Evolutionary conservation across 2,797 vertebrate species (phyloP).

Genomic region (Sarcophilus harrisii): DNA sequence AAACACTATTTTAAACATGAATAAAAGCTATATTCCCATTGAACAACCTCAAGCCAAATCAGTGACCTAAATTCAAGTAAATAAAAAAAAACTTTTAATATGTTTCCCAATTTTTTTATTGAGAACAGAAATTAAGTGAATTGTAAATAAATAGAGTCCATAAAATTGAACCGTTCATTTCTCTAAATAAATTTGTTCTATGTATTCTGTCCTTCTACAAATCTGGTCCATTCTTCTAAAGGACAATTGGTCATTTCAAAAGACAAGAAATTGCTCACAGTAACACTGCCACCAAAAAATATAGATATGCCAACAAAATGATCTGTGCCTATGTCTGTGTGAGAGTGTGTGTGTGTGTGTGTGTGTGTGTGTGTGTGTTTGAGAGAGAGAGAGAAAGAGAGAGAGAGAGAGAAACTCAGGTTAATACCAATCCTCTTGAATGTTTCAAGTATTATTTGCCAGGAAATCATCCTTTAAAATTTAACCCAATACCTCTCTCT

Average conservation of each 20-base stretch:
- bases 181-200: constrained; percentile 55
- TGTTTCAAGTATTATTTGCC: constrained; percentile 32
- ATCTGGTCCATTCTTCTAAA: constrained; percentile 45
- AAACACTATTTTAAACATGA: constrained; percentile 11
- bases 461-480: constrained; percentile 45
- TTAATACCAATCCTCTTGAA: constrained; percentile 5
- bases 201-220: neutral
- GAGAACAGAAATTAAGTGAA: constrained; percentile 45
- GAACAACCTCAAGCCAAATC: constrained; percentile 62
- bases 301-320: neutral
- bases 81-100: constrained; percentile 41
- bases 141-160: constrained; percentile 54
- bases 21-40: constrained; percentile 36
- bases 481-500: constrained; percentile 17
- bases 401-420: constrained; percentile 4
- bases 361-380: neutral
- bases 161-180: constrained; percentile 33
- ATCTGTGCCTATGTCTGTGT: neutral
- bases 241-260: constrained; percentile 41
- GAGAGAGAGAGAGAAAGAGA: neutral
- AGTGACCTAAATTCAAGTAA: constrained; percentile 58
- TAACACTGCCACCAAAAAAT: constrained; percentile 10
- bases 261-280: constrained; percentile 40
- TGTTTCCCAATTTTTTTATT: constrained; percentile 58
- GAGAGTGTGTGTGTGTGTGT: constrained; percentile 26